These are phyloP conservation scores for Drosophila pectinifera DNA, from an alignment of 1,140 invertebrate genomes.

Conservation along the genomic window DNA sequence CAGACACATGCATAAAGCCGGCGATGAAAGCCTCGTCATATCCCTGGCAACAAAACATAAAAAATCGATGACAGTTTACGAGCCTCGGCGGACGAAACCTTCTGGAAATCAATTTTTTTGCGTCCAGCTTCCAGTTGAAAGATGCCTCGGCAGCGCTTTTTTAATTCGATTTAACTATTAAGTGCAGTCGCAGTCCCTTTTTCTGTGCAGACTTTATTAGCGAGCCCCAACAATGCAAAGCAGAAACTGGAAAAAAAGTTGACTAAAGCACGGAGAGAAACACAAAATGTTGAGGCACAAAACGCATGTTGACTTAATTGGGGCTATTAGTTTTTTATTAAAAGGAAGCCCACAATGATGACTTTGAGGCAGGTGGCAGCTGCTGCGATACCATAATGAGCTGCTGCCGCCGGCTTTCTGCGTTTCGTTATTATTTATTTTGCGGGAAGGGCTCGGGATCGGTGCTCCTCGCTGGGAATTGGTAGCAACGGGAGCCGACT, in stretches of 20 bases:
- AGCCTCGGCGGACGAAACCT: constrained; percentile 42
- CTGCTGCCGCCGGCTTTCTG: constrained; percentile 27
- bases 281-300: constrained; percentile 38
- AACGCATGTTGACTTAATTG: constrained; percentile 78
- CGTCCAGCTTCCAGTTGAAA: constrained; percentile 39
- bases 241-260: constrained; percentile 2
- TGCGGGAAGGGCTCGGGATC: background rate
- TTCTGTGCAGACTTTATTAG: constrained; percentile 57
- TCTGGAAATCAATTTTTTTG: constrained; percentile 71
- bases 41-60: constrained; percentile 23
- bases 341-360: constrained; percentile 38
- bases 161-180: constrained; percentile 23
- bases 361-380: constrained; percentile 48
- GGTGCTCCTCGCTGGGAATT: constrained; percentile 3
- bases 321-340: constrained; percentile 72
- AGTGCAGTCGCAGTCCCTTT: constrained; percentile 18
- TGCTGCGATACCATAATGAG: constrained; percentile 69
- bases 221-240: constrained; percentile 47
- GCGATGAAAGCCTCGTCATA: constrained; percentile 41
- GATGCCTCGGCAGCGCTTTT: constrained; percentile 11
- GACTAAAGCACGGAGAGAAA: constrained; percentile 1
- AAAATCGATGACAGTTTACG: constrained; percentile 73
- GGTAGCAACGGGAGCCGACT: constrained; percentile 29
- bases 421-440: constrained; percentile 20
- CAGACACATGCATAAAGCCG: constrained; percentile 29